Evolutionary conservation across 2,113 vertebrate genomes (phyloP), one percentile per base, ranked within the genome.

Genomic region (Seriola quinqueradiata): DNA sequence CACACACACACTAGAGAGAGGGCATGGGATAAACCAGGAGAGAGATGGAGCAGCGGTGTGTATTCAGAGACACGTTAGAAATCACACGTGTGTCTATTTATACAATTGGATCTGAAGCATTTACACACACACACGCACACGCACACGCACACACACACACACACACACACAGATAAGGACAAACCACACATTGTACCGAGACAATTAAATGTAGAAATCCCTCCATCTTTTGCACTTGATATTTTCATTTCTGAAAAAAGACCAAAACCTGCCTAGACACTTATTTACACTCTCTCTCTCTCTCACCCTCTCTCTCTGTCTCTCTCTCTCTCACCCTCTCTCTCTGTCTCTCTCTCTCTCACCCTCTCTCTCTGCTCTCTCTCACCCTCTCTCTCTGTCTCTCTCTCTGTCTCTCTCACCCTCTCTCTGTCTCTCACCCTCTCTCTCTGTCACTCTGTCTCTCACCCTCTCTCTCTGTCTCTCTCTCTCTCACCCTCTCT

Each of bases 191-290:
- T 2, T n/a, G 25, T 19, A 25, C 55, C 7, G 12, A 75, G 13
- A 75, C 68, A 46, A 55, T 83, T 77, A 76, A 87, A 87, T 66
- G 70, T 9, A 63, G 14, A 82, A 79, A 65, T 79, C 66, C 52
- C 67, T 77, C 79, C 54, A 66, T 77, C 76, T 74, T 75, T 60
- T 66, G 46, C 66, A 32, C 60, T 79, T 82, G 46, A 79, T 89
- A 83, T 87, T 90, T 88, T 82, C 71, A 59, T 82, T 63, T 75
- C 78, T 69, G 75, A 92, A 91, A 81, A 81, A 75, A 42, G 36
- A 74, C 38, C 75, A 69, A 77, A 71, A 77, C 67, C 50, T 77
- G 81, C 63, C 70, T 17, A 72, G 83, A 86, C 88, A 75, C 87
- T 90, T 85, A 77, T 86, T 86, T 86, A 79, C 74, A 69, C 70